Evolutionary conservation across 37 sponge, comb jelly and placozoan genomes (phyloP).

Genomic region (Bolinopsis microptera): DNA sequence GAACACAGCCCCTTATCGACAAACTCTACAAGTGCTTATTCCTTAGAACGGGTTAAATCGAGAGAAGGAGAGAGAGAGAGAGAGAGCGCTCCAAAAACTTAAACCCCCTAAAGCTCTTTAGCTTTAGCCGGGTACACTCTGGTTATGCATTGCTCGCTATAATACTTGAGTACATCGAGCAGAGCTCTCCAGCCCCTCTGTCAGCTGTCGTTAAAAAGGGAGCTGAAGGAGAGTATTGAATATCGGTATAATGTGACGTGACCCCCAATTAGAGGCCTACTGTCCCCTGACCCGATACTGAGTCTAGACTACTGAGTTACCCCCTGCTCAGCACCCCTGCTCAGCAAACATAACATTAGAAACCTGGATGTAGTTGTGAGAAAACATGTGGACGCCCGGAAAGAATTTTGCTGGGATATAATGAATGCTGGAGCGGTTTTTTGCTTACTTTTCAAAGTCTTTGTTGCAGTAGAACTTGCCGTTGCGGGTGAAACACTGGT

Average conservation of each 20-base stretch:
- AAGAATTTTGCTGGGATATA: too few species aligned
- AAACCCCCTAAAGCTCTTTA: background rate
- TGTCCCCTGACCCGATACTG: background rate
- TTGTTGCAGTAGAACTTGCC: constrained; percentile 44
- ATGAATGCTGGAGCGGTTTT: too few species aligned
- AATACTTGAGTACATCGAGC: background rate
- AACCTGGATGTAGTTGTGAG: background rate
- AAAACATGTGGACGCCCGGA: background rate
- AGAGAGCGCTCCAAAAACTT: background rate
- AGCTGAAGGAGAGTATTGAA: background rate
- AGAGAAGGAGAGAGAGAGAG: background rate
- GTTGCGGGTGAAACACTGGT: constrained; percentile 24
- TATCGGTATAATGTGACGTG: background rate
- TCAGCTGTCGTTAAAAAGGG: background rate
- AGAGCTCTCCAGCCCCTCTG: background rate
- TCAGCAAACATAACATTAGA: background rate
- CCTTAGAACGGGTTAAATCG: background rate
- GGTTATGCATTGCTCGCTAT: background rate
- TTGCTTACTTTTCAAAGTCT: constrained; percentile 16
- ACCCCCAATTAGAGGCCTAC: background rate
- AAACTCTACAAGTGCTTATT: background rate
- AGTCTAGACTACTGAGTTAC: background rate
- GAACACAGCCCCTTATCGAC: background rate
- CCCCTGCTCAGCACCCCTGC: background rate
- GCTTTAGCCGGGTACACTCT: background rate